A percentile compares a stretch with the other conserved stretches of the same genome.
These are phyloP conservation scores for Syngnathoides biaculeatus DNA, from an alignment of 2,113 vertebrate genomes.

Conservation along the genomic window DNA sequence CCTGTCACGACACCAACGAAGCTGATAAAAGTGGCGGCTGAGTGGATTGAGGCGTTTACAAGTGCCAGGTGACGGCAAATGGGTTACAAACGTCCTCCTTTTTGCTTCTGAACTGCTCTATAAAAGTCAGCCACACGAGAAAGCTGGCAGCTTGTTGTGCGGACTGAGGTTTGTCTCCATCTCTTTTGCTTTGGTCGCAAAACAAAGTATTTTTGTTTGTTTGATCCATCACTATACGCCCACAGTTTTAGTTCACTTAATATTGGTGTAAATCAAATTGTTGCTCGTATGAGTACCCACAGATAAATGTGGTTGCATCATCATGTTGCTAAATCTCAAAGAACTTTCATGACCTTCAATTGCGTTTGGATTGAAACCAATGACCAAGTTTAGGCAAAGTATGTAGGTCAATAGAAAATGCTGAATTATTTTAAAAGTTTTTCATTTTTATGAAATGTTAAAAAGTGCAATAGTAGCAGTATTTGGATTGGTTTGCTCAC, in stretches of 20 bases:
- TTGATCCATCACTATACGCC: neutral
- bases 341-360: too few species aligned
- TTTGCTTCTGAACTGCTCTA: neutral
- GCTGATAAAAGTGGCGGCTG: slow-evolving; percentile 26
- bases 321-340: too few species aligned
- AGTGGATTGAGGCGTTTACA: slow-evolving; percentile 14
- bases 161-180: neutral
- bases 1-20: slow-evolving; percentile 29
- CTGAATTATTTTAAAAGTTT: too few species aligned
- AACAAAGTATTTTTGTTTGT: too few species aligned
- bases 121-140: neutral
- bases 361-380: too few species aligned
- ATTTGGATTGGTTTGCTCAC: too few species aligned
- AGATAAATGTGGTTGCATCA: too few species aligned
- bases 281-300: neutral
- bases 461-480: too few species aligned
- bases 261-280: neutral
- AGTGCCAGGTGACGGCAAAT: slow-evolving; percentile 21
- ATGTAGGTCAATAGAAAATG: too few species aligned
- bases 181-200: too few species aligned
- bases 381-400: too few species aligned
- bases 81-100: slow-evolving; percentile 12
- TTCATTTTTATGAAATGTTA: too few species aligned
- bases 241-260: neutral
- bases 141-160: neutral